Conservation (phyloP, 1,140 invertebrate species). For the Nasonia vitripennis region DNA sequence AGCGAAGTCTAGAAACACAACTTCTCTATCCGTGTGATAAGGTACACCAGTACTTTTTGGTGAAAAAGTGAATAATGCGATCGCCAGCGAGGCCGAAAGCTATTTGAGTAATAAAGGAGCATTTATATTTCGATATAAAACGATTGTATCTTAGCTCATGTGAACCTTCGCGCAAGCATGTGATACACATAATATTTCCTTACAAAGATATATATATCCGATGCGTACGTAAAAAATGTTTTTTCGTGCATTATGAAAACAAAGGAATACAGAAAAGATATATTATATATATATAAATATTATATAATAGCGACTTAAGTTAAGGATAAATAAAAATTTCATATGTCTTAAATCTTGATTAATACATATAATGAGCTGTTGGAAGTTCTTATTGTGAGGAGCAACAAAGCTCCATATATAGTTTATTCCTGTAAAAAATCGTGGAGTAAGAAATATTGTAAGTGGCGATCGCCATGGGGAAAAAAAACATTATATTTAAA, state of each 20-base stretch:
- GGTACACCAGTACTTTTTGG: conserved; percentile 27
- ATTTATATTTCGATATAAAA: conserved; percentile 36
- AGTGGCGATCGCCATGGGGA: conserved; percentile 27
- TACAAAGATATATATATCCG: conserved; percentile 33
- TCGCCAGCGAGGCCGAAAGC: not conserved
- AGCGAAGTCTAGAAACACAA: conserved; percentile 17
- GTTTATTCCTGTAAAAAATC: conserved; percentile 47
- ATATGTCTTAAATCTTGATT: conserved; percentile 37
- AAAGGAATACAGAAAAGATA: conserved; percentile 23
- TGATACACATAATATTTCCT: conserved; percentile 46
- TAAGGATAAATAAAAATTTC: conserved; percentile 30
- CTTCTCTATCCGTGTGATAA: conserved; percentile 45
- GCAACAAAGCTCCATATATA: conserved; percentile 34
- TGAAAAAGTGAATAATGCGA: conserved; percentile 18
- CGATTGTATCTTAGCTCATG: conserved; percentile 24
- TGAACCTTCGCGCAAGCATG: conserved; percentile 34
- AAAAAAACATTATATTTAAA: conserved; percentile 33
- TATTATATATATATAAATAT: conserved; percentile 49
- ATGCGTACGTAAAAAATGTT: conserved; percentile 42
- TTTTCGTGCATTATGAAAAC: conserved; percentile 43
- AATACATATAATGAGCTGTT: conserved; percentile 23
- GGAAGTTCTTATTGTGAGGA: conserved; percentile 38
- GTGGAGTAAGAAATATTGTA: conserved; percentile 30
- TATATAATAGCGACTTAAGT: conserved; percentile 15
- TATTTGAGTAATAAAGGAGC: conserved; percentile 25